Base-by-base conservation (phyloP, 1,140 invertebrate genomes). In the Probaryconus sp. region DNA sequence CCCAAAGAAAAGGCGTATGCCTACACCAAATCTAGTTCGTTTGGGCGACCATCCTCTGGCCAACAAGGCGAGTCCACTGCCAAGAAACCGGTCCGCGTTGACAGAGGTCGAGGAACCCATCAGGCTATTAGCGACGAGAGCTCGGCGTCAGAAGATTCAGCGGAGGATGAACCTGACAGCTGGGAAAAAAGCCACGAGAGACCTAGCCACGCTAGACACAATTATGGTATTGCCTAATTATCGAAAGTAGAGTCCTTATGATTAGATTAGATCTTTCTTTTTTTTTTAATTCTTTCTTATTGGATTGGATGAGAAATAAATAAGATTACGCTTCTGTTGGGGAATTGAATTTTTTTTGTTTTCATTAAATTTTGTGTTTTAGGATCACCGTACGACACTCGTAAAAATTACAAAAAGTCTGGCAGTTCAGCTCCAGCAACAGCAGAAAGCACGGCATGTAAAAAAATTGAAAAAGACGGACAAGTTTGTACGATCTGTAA, bases 401-500 rank as follows among this genome's bases (percentile, higher is more conserved):
- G 5, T 18, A 24, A 30, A 18, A 17, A 38, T 3, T 24, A 3
- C 21, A 24, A 38, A 16, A 26, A 53, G n/a, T 53, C n/a, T 10
- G 11, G 40, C 1, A 17, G 11, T 4, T 16, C 43, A 9, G 11
- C 43, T 3, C 5, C 50, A 3, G 18, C 48, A 9, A 16, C 28
- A 2, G 20, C 26, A n/a, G 18, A 58, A 28, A 11, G 58, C 0
- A 18, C 33, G 9, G 42, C 50, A 1, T 71, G 68, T 67, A 87
- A 89, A 64, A 89, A 92, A 80, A 86, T 92, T 0, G 81, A 89
- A 40, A 92, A 88, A 76, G 90, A 91, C 71, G 89, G 89, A 6
- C 90, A 92, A 87, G 89, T 87, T 3, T 94, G 93, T 74, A 91
- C 88, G 28, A 83, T 91, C 1, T 94, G 93, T 76, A 90, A 90